These are phyloP conservation scores for Melanotaenia parkinsoni DNA, from an alignment of 2,797 vertebrate species.

Conservation along the genomic window DNA sequence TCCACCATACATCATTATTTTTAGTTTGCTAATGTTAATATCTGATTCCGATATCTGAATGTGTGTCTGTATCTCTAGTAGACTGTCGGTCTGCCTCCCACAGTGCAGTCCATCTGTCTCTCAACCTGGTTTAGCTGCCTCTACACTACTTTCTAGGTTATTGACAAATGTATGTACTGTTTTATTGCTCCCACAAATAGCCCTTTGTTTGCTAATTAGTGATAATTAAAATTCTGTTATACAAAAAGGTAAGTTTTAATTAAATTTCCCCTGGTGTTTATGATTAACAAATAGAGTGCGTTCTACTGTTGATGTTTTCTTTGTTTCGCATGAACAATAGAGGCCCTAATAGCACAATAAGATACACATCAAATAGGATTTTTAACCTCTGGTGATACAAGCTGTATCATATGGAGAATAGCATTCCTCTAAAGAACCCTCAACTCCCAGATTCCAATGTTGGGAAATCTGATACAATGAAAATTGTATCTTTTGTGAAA, in stretches of 20 bases:
- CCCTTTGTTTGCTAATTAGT: neutral
- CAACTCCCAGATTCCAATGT: neutral
- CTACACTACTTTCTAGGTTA: neutral
- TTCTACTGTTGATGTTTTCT: no score
- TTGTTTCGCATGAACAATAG: neutral
- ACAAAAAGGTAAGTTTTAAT: neutral
- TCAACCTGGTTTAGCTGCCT: constrained; percentile 33
- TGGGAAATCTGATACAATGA: neutral
- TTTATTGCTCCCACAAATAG: neutral
- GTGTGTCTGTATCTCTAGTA: constrained; percentile 13
- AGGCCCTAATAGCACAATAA: neutral
- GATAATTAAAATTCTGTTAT: neutral
- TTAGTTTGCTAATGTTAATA: no score
- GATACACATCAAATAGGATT: neutral
- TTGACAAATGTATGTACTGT: neutral
- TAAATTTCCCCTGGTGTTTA: no score
- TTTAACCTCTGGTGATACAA: neutral
- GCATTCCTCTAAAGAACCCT: neutral
- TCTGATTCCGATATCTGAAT: constrained; percentile 5
- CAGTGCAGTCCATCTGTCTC: constrained; percentile 51
- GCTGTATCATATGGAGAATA: neutral
- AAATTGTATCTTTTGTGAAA: neutral
- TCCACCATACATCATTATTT: neutral
- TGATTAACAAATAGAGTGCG: no score
- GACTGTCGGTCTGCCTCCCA: constrained; percentile 34